Evolutionary conservation across 2,797 vertebrate species (phyloP).

Genomic region (Buphagus erythrorhynchus): DNA sequence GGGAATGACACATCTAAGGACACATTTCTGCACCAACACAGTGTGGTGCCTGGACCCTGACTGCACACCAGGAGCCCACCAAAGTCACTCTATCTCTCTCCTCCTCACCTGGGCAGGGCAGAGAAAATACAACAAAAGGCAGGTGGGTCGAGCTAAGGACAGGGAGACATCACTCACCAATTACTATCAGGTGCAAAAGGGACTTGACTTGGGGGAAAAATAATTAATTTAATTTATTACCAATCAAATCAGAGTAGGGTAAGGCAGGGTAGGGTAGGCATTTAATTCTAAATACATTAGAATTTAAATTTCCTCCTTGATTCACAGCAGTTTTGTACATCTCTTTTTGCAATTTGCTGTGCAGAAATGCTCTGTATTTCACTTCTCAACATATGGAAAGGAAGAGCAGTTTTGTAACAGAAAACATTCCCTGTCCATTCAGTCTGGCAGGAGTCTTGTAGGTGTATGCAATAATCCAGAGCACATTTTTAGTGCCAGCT

Average conservation of each 20-base stretch:
- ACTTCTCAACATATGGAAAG: neutral
- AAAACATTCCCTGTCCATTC: neutral
- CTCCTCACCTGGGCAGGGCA: neutral
- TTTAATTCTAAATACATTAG: neutral
- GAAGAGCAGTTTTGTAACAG: neutral
- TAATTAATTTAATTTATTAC: neutral
- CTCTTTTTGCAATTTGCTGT: neutral
- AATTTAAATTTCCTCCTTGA: neutral
- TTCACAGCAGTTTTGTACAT: neutral
- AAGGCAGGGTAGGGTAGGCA: neutral
- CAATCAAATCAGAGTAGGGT: neutral
- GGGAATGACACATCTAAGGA: neutral
- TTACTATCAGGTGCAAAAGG: accelerated
- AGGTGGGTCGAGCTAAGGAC: neutral
- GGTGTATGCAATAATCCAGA: neutral
- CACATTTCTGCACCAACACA: neutral
- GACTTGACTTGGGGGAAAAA: neutral
- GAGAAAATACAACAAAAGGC: neutral
- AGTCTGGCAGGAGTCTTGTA: neutral
- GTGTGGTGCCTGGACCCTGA: too few species aligned
- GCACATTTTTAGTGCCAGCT: neutral
- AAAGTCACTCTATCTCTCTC: too few species aligned
- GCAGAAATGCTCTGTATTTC: neutral
- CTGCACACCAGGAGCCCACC: neutral
- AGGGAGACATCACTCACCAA: neutral